Evolutionary conservation across 2,797 vertebrate species (phyloP), one percentile per base, ranked within the genome.

Genomic region (Allobates femoralis): DNA sequence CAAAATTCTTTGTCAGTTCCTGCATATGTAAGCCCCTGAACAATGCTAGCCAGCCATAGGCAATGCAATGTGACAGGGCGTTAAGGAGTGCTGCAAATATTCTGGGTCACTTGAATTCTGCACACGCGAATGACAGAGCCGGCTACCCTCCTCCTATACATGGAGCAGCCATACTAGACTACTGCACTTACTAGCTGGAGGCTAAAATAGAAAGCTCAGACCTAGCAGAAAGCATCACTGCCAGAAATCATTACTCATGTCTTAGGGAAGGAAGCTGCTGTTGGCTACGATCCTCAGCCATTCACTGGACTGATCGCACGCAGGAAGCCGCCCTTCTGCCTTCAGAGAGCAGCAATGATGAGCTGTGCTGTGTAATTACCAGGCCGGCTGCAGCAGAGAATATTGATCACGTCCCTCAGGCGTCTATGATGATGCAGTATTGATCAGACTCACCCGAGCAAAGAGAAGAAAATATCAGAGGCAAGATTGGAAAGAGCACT

Each of bases 231-330:
- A 11, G 55, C 81, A 87, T 83, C 80, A 71, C 51, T 87, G 86
- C 81, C 86, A 87, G 86, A 79, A 84, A 84, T 53, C 81, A 87
- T 84, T 87, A 79, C 81, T 84, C 86, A 75, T n/a, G 58, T 80
- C 66, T 66, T 60, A 51, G 34, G 86, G 81, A 66, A 79, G 53
- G 76, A 28, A 75, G 79, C 86, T 76, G 55, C 67, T 55, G 76
- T 60, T 67, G 80, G 79, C 55, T 60, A 28, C 26, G 53, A 75
- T 62, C 46, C 81, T 79, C 50, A 60, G 86, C 55, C 41, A 26
- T 62, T 46, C 56, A 30, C 50, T 56, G 66, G 12, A 12, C 62
- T 67, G 26, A 18, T 3, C 11, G 60, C 50, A 71, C 21, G 58
- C 81, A 73, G 66, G 19, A 34, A 30, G 26, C 50, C 53, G 32